Evolutionary conservation across 2,888 invertebrate genomes (phyloP), one percentile per base, ranked within the genome.

Genomic region (Spilosoma lubricipeda): DNA sequence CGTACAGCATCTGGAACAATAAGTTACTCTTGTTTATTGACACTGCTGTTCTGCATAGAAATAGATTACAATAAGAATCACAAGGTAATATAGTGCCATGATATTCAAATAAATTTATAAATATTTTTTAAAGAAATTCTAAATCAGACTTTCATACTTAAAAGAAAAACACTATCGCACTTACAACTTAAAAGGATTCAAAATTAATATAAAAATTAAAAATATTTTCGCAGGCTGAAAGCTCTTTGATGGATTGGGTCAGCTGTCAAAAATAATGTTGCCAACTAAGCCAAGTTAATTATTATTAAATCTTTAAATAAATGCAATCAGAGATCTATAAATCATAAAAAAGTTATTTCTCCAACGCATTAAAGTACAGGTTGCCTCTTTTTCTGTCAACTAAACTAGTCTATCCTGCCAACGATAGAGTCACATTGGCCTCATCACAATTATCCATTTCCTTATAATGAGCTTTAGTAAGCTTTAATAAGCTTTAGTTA

Each of bases 1-100:
- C 84, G 81, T 85, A 76, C 78, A 84, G 77, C 88, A 91, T 93
- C 93, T 93, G 91, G 74, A 93, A 93, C 77, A 87, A 87, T 86
- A 85, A 88, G 84, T 87, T 84, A 86, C 80, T 84, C 78, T 79
- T 89, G 83, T 90, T 89, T 89, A 89, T 86, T 87, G 87, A 84
- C 86, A 86, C 80, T 86, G 82, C 82, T 86, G 83, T 81, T 84
- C 79, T 77, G 84, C 82, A 86, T 90, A 90, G 90, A 92, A 92
- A 93, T 92, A 92, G 91, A 92, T 83, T 87, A 88, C 87, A 92
- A 92, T 87, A 92, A 91, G 90, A 90, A 88, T 86, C 86, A 90
- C 86, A 90, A 90, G 85, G 80, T 84, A 85, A 76, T 74, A 74
- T 79, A 72, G 78, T 81, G 76, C 75, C 75, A 70, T 33, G 39